A percentile compares a stretch with the other conserved stretches of the same genome.
These are phyloP conservation scores for Peromyscus nudipes DNA, from an alignment of 2,797 vertebrate genomes.

Conservation along the genomic window DNA sequence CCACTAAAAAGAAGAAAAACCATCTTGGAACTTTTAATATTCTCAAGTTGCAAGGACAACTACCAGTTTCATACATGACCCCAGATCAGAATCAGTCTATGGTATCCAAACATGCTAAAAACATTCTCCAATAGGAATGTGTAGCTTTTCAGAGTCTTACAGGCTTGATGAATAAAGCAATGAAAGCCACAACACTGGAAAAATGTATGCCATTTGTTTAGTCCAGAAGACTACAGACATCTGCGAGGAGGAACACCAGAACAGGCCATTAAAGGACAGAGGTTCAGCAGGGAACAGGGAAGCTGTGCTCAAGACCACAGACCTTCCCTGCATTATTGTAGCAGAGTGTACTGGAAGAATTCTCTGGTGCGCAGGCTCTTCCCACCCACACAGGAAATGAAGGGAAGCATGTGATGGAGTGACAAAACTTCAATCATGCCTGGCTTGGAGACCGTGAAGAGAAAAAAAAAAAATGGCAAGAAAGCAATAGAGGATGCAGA, in stretches of 20 bases:
- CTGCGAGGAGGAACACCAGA: background rate
- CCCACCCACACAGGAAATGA: constrained; percentile 12
- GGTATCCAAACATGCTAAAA: background rate
- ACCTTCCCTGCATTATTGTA: constrained; percentile 8
- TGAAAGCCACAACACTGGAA: background rate
- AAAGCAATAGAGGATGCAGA: background rate
- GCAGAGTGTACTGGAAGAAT: constrained; percentile 15
- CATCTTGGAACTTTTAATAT: background rate
- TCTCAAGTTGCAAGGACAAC: constrained; percentile 35
- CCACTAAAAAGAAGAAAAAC: constrained; percentile 33
- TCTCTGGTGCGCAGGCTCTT: constrained; percentile 15
- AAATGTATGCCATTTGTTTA: background rate
- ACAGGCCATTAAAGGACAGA: background rate
- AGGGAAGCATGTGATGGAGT: background rate
- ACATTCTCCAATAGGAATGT: constrained; percentile 35
- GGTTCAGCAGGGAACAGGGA: background rate
- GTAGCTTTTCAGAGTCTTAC: constrained; percentile 28
- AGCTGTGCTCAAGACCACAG: constrained; percentile 36
- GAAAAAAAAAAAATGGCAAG: background rate
- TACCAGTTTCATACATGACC: background rate
- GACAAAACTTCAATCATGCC: background rate
- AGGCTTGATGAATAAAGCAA: constrained; percentile 36
- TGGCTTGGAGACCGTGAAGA: background rate
- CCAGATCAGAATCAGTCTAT: background rate
- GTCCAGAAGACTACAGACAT: background rate